Percentiles rank a stretch among this genome's conserved stretches.
Evolutionary conservation across 2,113 vertebrate genomes (phyloP).

Genomic region (Theristicus caerulescens): DNA sequence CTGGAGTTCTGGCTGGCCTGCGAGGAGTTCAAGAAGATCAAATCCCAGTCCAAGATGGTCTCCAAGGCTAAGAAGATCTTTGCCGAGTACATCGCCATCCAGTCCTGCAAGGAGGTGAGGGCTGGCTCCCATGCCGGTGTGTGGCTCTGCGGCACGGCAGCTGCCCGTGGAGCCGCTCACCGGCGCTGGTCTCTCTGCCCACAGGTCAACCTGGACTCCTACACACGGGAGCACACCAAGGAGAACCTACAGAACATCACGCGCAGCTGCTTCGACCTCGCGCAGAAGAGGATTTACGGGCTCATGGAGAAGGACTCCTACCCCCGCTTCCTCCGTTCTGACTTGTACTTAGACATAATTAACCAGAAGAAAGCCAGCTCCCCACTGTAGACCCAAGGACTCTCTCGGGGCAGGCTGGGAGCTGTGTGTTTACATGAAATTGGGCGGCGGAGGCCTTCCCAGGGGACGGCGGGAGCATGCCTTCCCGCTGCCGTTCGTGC

Average conservation of each 20-base stretch:
- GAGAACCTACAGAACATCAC: conserved; percentile 93
- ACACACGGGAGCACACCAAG: conserved; percentile 94
- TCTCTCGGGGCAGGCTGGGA: conserved; percentile 61
- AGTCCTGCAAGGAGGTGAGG: conserved; percentile 97
- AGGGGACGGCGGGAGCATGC: background rate
- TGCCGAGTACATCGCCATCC: conserved; percentile 93
- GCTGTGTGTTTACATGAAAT: conserved; percentile 60
- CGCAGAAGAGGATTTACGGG: conserved; percentile 94
- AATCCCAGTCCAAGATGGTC: conserved; percentile 96
- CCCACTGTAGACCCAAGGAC: conserved; percentile 72
- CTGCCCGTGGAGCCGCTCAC: background rate
- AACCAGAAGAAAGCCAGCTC: conserved; percentile 93
- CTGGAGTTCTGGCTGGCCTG: conserved; percentile 98
- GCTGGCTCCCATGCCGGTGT: accelerated
- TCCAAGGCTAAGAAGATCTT: conserved; percentile 98
- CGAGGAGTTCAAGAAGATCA: conserved; percentile 97
- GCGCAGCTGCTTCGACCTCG: conserved; percentile 91
- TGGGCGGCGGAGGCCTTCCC: background rate
- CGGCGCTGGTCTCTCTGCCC: background rate
- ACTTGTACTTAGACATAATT: conserved; percentile 94
- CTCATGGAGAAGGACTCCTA: conserved; percentile 99
- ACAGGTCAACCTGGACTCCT: conserved; percentile 96
- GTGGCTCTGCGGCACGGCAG: accelerated
- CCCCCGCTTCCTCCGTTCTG: conserved; percentile 95
- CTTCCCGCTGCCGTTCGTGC: background rate